Evolutionary conservation across 2,797 vertebrate genomes (phyloP).

Genomic region (Halcyon smyrnensis): DNA sequence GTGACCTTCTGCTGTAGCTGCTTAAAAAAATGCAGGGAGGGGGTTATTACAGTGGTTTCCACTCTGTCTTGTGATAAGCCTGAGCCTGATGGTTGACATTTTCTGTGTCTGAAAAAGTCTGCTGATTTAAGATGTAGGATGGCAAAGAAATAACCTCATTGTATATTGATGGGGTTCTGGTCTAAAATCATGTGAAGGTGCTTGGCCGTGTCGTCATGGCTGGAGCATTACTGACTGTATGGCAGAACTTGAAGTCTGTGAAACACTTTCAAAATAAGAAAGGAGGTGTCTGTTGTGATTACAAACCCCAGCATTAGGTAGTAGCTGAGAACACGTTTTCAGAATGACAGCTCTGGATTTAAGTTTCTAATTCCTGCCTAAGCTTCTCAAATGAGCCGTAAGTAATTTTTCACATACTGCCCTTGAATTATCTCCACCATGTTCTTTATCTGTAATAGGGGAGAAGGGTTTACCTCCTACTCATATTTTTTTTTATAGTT

Average conservation of each 20-base stretch:
- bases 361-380: not conserved
- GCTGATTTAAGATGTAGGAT: not conserved
- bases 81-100: not conserved
- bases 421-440: not conserved
- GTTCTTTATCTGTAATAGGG: not conserved
- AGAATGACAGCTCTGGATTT: not conserved
- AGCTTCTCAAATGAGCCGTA: not conserved
- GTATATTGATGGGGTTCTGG: not conserved
- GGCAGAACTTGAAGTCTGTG: not conserved
- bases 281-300: not conserved
- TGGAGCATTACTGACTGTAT: not conserved
- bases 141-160: not conserved
- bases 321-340: not conserved
- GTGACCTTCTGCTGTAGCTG: conserved; percentile 3
- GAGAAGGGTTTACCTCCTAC: not conserved
- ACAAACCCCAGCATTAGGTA: not conserved
- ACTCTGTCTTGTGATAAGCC: conserved; percentile 47
- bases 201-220: not conserved
- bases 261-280: not conserved
- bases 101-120: not conserved
- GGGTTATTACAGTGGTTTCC: not conserved
- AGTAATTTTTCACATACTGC: not conserved
- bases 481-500: not conserved
- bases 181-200: conserved; percentile 29
- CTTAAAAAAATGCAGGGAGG: not conserved